Evolutionary conservation across 53 echinoderm and acorn worm species (phyloP), one percentile per base, ranked within the genome.

Genomic region (Apostichopus leukothele): DNA sequence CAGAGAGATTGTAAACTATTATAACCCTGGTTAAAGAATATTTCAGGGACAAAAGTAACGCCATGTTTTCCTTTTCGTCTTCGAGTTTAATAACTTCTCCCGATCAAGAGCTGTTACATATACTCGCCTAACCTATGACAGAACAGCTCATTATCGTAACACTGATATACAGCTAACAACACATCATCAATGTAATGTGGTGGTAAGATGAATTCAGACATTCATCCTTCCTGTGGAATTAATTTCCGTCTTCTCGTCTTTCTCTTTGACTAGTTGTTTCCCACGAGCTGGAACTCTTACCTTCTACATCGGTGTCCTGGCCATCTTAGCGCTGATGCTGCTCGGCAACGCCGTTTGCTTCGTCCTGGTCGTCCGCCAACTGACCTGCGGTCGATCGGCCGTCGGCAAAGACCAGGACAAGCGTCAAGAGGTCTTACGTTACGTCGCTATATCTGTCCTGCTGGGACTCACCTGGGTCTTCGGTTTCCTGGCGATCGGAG

Each of bases 391-490:
- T 52, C 92, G 92, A 5, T 27, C 50, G n/a, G 20, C 79, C 22
- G 25, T 83, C 51, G 61, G 14, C 63, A 55, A 50, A 18, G 83
- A 89, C 50, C 50, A 73, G 50, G 75, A 52, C 39, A 60, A 77
- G 50, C 90, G 79, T 0, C 26, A 60, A 12, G 90, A 92, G 22
- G 66, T 53, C 18, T 22, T 74, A 53, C 91, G 90, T 6, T 80
- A 88, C 27, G 6, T 92, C 7, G 83, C 88, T 52, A 91, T 94
- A 52, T 86, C 92, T 12, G 85, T 90, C 86, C 80, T 94, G 12
- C 83, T 94, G 75, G 94, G 94, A 6, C 83, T 94, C 73, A 94
- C 94, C 27, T 94, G 94, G 94, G 80, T 75, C 16, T 94, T 92
- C 73, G 92, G 90, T n/a, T 90, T 94, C 86, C 61, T 94, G 13